These are phyloP conservation scores for Mirounga angustirostris DNA, from an alignment of 2,113 vertebrate species.

Conservation along the genomic window DNA sequence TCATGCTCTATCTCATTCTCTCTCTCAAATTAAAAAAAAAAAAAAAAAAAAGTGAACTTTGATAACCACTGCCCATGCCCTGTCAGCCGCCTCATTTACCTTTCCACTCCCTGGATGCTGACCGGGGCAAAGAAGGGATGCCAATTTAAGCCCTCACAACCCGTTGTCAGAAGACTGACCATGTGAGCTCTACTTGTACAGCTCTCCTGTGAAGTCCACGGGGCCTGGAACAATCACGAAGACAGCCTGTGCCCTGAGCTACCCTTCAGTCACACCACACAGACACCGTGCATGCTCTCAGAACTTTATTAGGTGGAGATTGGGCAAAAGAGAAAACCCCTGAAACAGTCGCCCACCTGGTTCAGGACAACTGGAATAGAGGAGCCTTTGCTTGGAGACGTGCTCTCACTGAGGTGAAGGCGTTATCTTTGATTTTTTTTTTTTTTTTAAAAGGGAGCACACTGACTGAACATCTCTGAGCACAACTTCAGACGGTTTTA, in stretches of 20 bases:
- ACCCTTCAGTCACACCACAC: constrained; percentile 45
- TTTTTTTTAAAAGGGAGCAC: constrained; percentile 54
- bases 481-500: constrained; percentile 2
- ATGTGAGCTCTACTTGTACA: neutral
- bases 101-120: neutral
- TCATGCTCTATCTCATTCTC: too few relatives aligned
- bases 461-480: constrained; percentile 58
- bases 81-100: neutral
- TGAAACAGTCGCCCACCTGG: constrained; percentile 70
- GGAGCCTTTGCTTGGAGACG: constrained; percentile 29
- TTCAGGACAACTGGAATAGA: constrained; percentile 69
- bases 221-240: neutral
- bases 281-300: constrained; percentile 77
- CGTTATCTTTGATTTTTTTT: constrained; percentile 50
- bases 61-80: neutral
- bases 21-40: too few relatives aligned
- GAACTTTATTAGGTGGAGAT: constrained; percentile 87
- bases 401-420: constrained; percentile 45
- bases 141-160: neutral
- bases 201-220: neutral
- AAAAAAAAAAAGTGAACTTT: neutral
- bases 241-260: neutral
- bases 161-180: neutral
- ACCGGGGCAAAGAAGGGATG: neutral
- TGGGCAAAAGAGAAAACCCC: constrained; percentile 81